These are phyloP conservation scores for Drosophila multiciliata DNA, from an alignment of 2,888 invertebrate genomes.

Conservation along the genomic window DNA sequence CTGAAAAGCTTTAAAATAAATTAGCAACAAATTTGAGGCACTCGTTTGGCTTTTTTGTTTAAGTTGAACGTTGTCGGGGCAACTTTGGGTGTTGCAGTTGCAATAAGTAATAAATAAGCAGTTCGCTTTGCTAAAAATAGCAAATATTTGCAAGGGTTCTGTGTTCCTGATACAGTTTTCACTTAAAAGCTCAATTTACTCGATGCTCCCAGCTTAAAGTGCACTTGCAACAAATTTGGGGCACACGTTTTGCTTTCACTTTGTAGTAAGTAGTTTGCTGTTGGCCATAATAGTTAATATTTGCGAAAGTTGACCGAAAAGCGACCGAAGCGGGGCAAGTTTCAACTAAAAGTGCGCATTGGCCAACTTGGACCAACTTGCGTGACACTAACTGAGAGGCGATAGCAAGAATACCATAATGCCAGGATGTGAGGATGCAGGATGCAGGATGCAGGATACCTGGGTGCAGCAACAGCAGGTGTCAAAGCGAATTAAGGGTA, in stretches of 20 bases:
- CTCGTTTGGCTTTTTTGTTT: not conserved
- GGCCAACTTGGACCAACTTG: constrained; percentile 34
- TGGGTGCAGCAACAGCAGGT: constrained; percentile 55
- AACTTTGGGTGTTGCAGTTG: not conserved
- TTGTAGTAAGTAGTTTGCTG: not conserved
- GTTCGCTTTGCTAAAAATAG: constrained; percentile 12
- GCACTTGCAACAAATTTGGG: constrained; percentile 1
- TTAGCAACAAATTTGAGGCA: constrained; percentile 10
- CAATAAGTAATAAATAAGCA: not conserved
- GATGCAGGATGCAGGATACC: not conserved
- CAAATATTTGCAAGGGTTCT: constrained; percentile 32
- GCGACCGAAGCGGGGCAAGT: constrained; percentile 13
- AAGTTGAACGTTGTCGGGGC: not conserved
- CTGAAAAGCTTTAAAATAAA: not conserved
- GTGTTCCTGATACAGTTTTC: not conserved
- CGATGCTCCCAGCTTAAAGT: not conserved
- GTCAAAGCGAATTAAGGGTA: constrained; percentile 57
- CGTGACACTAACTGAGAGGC: not conserved
- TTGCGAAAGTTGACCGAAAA: constrained; percentile 24
- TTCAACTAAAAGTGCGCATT: constrained; percentile 22
- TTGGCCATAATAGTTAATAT: constrained; percentile 33
- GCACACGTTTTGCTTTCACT: not conserved
- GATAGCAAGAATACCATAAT: not conserved
- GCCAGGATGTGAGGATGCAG: not conserved
- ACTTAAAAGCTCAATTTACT: not conserved